Conservation (phyloP, 2,113 vertebrate species). For the Ammospiza nelsoni region DNA sequence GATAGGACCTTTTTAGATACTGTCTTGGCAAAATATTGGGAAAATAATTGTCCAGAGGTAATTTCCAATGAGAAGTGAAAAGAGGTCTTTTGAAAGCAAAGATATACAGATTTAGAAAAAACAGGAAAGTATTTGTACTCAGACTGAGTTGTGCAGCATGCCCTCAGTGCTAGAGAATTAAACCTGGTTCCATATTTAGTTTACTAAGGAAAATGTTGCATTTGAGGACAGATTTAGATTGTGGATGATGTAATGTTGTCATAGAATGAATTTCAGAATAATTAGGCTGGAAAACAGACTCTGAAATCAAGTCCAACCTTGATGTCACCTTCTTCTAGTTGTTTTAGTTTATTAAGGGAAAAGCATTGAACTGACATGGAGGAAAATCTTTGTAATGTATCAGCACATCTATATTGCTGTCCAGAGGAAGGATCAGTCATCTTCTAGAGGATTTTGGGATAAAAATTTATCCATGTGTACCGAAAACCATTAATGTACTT, state of each 20-base stretch:
- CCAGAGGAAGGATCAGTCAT: neutral
- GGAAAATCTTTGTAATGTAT: neutral
- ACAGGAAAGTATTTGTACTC: neutral
- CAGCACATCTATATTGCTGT: neutral
- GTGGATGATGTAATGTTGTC: neutral
- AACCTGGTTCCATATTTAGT: neutral
- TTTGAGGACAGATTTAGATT: neutral
- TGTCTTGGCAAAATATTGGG: neutral
- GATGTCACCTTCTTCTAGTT: neutral
- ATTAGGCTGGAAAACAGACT: neutral
- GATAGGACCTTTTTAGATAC: neutral
- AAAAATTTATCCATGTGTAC: neutral
- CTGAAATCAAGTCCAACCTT: neutral
- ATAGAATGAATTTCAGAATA: neutral
- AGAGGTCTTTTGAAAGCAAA: neutral
- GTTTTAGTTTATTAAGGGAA: neutral
- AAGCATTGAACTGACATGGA: neutral
- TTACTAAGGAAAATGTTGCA: neutral
- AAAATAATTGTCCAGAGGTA: neutral
- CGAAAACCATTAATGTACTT: neutral
- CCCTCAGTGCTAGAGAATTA: neutral
- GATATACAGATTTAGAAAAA: neutral
- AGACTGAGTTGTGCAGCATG: neutral
- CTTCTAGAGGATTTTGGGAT: neutral
- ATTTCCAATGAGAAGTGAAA: neutral